Evolutionary conservation across 2,888 invertebrate species (phyloP), one percentile per base, ranked within the genome.

Genomic region (Idaea aversata): DNA sequence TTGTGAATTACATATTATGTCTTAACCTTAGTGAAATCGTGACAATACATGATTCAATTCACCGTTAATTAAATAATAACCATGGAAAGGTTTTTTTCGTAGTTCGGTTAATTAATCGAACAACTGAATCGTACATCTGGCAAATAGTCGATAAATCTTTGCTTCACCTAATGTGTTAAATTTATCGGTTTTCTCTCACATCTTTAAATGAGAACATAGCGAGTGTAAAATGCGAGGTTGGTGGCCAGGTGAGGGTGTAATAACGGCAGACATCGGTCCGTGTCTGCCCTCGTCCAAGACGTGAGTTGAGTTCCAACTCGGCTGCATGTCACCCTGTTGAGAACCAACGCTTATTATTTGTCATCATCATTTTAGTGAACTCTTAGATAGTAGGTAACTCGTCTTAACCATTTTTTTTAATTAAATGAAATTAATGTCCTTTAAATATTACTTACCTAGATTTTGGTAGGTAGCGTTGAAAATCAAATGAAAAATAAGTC

Each of bases 191-290:
- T 47, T 13, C 10, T 13, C 47, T 36, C 36, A 5, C 36, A 5
- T 36, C 36, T 47, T 47, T 0, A 10, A 36, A 25, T n/a, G 59
- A 47, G 34, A 36, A 57, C 58, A 59, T 36, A 36, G 61, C 63
- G 34, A 57, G 63, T 63, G 36, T 63, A 64, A 65, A 65, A 47
- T 47, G 67, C 64, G 62, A 61, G 65, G 57, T 38, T 65, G 59
- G 59, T 65, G 68, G 64, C 68, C 70, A 66, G 69, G 72, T 74
- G 69, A 67, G 66, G 64, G 62, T 65, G 70, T 79, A 80, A 83
- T 80, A 78, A 75, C 75, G 75, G 75, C 65, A 74, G 79, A 78
- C 79, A 79, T 79, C 77, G 80, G 75, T 76, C 72, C 77, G 74
- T 76, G 77, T 77, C 64, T 47, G 67, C 65, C 68, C 72, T 66